Evolutionary conservation across 2,888 invertebrate species (phyloP).

Genomic region (Steinernema hermaphroditum): DNA sequence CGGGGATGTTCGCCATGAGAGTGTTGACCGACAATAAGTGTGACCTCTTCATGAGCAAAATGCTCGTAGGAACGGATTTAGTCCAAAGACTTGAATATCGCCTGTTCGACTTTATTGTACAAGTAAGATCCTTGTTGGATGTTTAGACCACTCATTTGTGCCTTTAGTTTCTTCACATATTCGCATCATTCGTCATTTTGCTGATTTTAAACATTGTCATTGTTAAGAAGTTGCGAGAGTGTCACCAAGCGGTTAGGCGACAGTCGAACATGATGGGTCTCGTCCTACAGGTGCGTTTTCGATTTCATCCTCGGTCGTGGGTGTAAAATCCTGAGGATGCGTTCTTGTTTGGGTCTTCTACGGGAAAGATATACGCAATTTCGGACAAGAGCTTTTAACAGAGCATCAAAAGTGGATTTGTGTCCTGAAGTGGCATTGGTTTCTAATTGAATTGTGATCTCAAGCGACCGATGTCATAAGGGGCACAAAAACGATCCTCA

Average conservation of each 20-base stretch:
- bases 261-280: slow-evolving; percentile 40
- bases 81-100: neutral
- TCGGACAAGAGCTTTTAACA: slow-evolving; percentile 10
- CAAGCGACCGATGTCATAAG: neutral
- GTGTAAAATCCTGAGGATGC: neutral
- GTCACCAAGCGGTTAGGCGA: slow-evolving; percentile 50
- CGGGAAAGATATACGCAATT: neutral
- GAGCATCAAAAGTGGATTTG: neutral
- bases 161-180: slow-evolving; percentile 55
- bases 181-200: slow-evolving; percentile 53
- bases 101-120: slow-evolving; percentile 8
- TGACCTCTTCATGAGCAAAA: slow-evolving; percentile 19
- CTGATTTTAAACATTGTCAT: slow-evolving; percentile 50
- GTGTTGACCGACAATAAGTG: neutral
- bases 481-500: neutral
- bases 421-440: neutral
- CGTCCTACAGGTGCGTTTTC: slow-evolving; percentile 3
- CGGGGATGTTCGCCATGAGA: slow-evolving; percentile 4
- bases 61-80: neutral
- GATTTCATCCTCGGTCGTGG: neutral
- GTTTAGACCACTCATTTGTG: neutral
- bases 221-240: slow-evolving; percentile 47
- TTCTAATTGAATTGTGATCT: slow-evolving; percentile 12
- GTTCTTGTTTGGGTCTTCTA: neutral
- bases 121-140: neutral